These are phyloP conservation scores for Achlya flavicornis DNA, from an alignment of 2,888 invertebrate species.

Conservation along the genomic window DNA sequence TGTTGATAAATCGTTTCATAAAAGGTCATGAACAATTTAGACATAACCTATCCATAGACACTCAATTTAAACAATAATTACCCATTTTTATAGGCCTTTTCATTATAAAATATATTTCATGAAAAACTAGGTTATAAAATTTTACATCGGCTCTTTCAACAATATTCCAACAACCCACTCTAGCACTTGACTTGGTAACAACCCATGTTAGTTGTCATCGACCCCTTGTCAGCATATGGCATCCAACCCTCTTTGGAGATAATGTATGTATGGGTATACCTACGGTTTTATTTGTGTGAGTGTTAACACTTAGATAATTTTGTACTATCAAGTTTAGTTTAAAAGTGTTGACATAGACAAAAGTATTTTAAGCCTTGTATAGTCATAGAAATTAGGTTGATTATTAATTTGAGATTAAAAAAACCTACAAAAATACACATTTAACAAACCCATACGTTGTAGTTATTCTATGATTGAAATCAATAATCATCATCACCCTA, in stretches of 20 bases:
- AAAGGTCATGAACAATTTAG: too few species aligned
- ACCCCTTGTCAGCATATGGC: conserved; percentile 44
- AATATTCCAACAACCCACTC: conserved; percentile 19
- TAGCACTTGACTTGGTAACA: conserved; percentile 43
- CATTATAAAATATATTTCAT: too few species aligned
- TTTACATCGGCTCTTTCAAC: neutral
- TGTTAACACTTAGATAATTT: neutral
- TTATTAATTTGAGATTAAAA: too few species aligned
- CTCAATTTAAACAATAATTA: too few species aligned
- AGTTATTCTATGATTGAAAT: too few species aligned
- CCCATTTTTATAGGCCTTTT: neutral
- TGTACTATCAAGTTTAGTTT: neutral
- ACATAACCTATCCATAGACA: too few species aligned
- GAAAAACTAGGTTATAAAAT: neutral
- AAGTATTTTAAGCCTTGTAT: too few species aligned
- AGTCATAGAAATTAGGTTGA: too few species aligned
- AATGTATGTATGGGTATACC: conserved; percentile 26
- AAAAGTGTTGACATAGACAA: neutral
- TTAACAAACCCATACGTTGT: too few species aligned
- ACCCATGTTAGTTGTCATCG: conserved; percentile 38
- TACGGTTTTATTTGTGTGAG: conserved; percentile 6
- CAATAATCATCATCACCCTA: too few species aligned
- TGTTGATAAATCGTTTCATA: neutral
- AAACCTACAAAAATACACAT: too few species aligned
- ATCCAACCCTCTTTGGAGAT: conserved; percentile 35